Evolutionary conservation across 2,888 invertebrate genomes (phyloP).

Genomic region (Leptopilina myrica): DNA sequence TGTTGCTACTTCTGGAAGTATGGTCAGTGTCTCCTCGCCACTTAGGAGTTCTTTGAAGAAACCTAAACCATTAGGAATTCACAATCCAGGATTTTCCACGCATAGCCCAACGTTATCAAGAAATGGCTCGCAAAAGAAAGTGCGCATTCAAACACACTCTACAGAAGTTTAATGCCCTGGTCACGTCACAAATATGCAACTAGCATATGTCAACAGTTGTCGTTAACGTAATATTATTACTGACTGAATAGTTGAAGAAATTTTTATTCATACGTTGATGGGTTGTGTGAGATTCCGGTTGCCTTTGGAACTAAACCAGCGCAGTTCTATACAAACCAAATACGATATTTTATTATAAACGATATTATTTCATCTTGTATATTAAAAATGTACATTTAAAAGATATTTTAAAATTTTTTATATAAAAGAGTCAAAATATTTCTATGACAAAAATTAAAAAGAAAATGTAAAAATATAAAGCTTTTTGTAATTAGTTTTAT

Average conservation of each 20-base stretch:
- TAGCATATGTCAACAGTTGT: too few relatives aligned
- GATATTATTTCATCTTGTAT: too few relatives aligned
- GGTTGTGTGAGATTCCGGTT: too few relatives aligned
- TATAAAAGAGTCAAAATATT: too few relatives aligned
- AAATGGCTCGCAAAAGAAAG: constrained; percentile 93
- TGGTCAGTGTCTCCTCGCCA: constrained; percentile 80
- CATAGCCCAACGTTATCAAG: constrained; percentile 90
- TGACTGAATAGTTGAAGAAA: background rate
- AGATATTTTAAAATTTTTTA: too few relatives aligned
- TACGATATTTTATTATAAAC: constrained; percentile 17
- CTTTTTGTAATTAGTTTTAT: too few relatives aligned
- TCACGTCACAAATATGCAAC: too few relatives aligned
- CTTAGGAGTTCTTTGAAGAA: constrained; percentile 90
- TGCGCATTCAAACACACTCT: constrained; percentile 93
- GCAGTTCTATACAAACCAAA: constrained; percentile 6
- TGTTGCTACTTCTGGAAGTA: constrained; percentile 75
- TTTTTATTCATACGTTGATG: too few relatives aligned
- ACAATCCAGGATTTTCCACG: constrained; percentile 90
- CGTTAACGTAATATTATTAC: background rate
- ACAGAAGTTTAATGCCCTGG: constrained; percentile 85
- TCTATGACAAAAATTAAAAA: too few relatives aligned
- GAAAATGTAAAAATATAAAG: too few relatives aligned
- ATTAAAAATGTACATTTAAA: too few relatives aligned
- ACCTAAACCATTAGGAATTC: constrained; percentile 88
- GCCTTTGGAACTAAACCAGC: too few relatives aligned